These are phyloP conservation scores for Drosophila paramelanica DNA, from an alignment of 2,888 invertebrate genomes.

Conservation along the genomic window DNA sequence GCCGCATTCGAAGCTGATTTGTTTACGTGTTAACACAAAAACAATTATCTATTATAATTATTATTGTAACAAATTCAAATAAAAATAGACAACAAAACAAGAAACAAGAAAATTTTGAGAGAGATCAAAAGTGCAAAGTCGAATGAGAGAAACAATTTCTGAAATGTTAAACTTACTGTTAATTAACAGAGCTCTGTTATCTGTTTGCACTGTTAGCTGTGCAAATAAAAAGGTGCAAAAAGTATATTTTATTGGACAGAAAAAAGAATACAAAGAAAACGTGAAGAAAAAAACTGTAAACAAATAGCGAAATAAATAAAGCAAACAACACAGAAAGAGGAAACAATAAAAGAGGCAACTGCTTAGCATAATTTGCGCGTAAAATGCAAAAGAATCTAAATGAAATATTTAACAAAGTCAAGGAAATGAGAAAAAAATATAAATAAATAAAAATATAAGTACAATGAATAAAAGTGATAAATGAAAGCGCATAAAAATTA, in stretches of 20 bases:
- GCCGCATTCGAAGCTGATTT: slow-evolving; percentile 14
- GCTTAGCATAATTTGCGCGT: slow-evolving; percentile 61
- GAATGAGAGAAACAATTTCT: slow-evolving; percentile 7
- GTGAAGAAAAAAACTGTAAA: slow-evolving; percentile 1
- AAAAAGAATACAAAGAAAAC: background rate
- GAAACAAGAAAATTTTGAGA: background rate
- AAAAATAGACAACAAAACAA: slow-evolving; percentile 1
- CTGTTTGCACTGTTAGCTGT: background rate
- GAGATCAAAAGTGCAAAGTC: background rate
- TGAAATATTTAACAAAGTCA: slow-evolving; percentile 6
- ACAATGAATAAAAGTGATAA: slow-evolving; percentile 3
- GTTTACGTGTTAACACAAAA: slow-evolving; percentile 14
- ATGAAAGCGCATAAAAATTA: slow-evolving; percentile 12
- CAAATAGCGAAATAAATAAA: slow-evolving; percentile 18
- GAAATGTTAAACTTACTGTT: slow-evolving; percentile 11
- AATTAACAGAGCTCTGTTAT: slow-evolving; percentile 20
- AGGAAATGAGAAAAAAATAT: slow-evolving; percentile 10
- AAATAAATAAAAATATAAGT: background rate
- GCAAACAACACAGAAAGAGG: background rate
- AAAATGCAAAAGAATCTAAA: slow-evolving; percentile 28
- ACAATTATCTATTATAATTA: slow-evolving; percentile 12
- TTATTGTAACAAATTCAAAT: background rate
- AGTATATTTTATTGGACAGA: slow-evolving; percentile 19
- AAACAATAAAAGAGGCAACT: slow-evolving; percentile 36
- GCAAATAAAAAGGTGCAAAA: slow-evolving; percentile 6